These are phyloP conservation scores for Drosophila yooni DNA, from an alignment of 2,888 invertebrate species.

Conservation along the genomic window DNA sequence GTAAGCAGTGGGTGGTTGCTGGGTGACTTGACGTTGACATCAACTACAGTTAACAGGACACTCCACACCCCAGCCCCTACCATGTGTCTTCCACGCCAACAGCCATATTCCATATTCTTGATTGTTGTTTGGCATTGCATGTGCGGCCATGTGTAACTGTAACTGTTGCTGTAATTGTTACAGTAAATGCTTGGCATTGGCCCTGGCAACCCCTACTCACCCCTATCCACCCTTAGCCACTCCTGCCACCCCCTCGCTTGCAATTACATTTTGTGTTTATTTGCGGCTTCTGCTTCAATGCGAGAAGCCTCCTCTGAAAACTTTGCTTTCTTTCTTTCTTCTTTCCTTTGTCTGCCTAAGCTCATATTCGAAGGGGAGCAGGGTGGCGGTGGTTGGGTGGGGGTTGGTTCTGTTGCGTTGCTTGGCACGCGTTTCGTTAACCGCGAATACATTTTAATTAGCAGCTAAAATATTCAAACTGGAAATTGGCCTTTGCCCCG, in stretches of 20 bases:
- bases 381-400: background rate
- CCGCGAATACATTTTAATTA: constrained; percentile 80
- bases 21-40: background rate
- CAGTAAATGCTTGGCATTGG: constrained; percentile 40
- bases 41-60: background rate
- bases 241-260: constrained; percentile 19
- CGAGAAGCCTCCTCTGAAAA: constrained; percentile 38
- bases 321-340: constrained; percentile 25
- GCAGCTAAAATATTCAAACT: constrained; percentile 79
- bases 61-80: background rate
- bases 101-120: constrained; percentile 27
- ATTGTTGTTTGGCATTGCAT: constrained; percentile 50
- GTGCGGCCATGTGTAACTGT: constrained; percentile 50
- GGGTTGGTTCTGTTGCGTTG: background rate
- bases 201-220: constrained; percentile 5
- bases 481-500: constrained; percentile 73
- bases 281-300: constrained; percentile 58
- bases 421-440: constrained; percentile 66
- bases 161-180: constrained; percentile 34
- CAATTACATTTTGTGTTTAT: constrained; percentile 75
- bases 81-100: background rate
- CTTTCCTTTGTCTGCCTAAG: constrained; percentile 12
- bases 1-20: background rate
- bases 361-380: constrained; percentile 38
- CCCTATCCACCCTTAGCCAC: background rate